A percentile compares a stretch with the other conserved stretches of the same genome.
Evolutionary conservation across 1,140 invertebrate species (phyloP).

Genomic region (Ceratina calcarata): DNA sequence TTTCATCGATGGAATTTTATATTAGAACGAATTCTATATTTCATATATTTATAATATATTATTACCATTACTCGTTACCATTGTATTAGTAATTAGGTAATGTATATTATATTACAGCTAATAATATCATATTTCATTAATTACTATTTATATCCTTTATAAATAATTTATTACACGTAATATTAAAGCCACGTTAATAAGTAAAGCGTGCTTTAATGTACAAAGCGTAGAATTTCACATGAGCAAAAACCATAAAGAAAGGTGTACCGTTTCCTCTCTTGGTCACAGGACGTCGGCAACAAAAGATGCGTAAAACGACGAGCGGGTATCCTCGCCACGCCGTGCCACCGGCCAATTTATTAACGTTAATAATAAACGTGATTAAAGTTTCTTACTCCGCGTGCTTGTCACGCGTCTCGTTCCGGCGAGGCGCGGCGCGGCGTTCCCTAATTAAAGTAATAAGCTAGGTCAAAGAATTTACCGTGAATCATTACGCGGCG

Average conservation of each 20-base stretch:
- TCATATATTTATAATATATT: too few relatives aligned
- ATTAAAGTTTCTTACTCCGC: conserved; percentile 25
- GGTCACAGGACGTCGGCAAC: conserved; percentile 14
- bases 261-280: background rate
- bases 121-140: too few relatives aligned
- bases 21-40: too few relatives aligned
- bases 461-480: conserved; percentile 52
- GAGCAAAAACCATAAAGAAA: background rate
- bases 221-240: background rate
- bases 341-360: conserved; percentile 35
- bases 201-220: background rate
- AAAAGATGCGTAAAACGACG: conserved; percentile 18
- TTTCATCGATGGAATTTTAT: conserved; percentile 21
- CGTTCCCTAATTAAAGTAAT: conserved; percentile 41
- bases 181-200: background rate
- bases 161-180: background rate
- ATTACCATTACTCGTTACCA: too few relatives aligned
- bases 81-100: too few relatives aligned
- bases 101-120: too few relatives aligned
- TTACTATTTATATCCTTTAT: too few relatives aligned
- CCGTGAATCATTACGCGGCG: conserved; percentile 40
- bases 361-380: conserved; percentile 46
- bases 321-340: background rate
- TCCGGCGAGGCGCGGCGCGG: background rate
- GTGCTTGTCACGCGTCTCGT: conserved; percentile 34